Conservation (phyloP, 2,113 vertebrate genomes). For the Varanus salvator region DNA sequence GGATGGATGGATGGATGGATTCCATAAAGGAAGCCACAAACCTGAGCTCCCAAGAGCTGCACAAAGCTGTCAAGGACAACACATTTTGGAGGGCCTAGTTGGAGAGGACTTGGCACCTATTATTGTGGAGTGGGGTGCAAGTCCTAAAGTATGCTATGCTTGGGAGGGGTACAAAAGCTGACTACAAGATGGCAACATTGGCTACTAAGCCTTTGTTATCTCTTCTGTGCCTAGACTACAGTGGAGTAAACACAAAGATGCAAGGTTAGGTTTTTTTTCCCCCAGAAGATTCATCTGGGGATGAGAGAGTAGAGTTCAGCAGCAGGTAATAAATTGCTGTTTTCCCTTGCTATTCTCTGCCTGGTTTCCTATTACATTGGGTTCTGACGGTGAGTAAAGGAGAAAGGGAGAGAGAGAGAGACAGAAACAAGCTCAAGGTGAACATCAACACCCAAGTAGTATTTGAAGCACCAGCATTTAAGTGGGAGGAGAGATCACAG, state of each 20-base stretch:
- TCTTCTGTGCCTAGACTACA: background rate
- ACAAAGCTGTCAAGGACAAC: too few relatives aligned
- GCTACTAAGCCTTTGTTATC: slow-evolving; percentile 7
- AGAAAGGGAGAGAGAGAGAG: background rate
- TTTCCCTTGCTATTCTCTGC: slow-evolving; percentile 35
- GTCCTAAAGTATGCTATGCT: background rate
- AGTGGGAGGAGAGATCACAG: background rate
- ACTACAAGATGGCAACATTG: background rate
- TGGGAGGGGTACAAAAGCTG: background rate
- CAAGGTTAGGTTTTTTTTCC: slow-evolving; percentile 11
- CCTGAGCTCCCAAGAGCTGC: too few relatives aligned
- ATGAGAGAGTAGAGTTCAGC: slow-evolving; percentile 29
- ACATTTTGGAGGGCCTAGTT: too few relatives aligned
- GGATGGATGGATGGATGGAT: too few relatives aligned
- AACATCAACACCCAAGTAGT: slow-evolving; percentile 28
- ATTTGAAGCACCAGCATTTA: background rate
- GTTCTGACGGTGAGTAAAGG: background rate
- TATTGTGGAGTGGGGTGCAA: too few relatives aligned
- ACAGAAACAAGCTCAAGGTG: slow-evolving; percentile 42
- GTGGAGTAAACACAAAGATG: background rate
- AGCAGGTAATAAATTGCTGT: slow-evolving; percentile 45
- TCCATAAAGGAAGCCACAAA: too few relatives aligned
- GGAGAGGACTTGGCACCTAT: too few relatives aligned
- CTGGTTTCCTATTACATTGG: slow-evolving; percentile 46
- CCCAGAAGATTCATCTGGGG: background rate